Evolutionary conservation across 2,797 vertebrate genomes (phyloP).

Genomic region (Sebastes matsubarae): DNA sequence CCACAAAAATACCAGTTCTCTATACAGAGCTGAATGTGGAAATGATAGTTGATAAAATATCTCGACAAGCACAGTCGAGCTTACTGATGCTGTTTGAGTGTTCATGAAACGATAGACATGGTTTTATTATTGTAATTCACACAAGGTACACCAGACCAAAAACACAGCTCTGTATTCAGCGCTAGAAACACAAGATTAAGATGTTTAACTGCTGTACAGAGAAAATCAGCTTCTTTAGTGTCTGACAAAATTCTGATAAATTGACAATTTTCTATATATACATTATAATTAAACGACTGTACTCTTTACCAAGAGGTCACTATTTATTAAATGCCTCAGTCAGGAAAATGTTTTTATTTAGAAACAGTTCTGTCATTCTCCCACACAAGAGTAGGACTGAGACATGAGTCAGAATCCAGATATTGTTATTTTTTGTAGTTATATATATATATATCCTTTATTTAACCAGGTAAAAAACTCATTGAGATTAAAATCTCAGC

Average conservation of each 20-base stretch:
- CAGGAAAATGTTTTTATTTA: background rate
- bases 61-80: background rate
- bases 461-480: too few species aligned
- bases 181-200: background rate
- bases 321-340: background rate
- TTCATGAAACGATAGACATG: background rate
- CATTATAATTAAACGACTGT: background rate
- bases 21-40: background rate
- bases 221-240: background rate
- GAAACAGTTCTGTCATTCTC: background rate
- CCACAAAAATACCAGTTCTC: background rate
- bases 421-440: background rate
- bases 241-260: background rate
- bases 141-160: background rate
- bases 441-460: too few species aligned
- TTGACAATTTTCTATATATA: background rate
- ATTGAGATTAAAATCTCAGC: too few species aligned
- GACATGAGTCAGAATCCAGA: background rate
- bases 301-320: background rate
- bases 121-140: background rate
- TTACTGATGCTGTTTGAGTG: background rate
- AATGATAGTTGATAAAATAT: background rate
- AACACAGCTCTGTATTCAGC: background rate
- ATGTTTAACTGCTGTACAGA: background rate
- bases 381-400: too few species aligned